phyloP scores from a whole-genome alignment of 2,797 vertebrate species.

The Urocyon cinereoargenteus region DNA sequence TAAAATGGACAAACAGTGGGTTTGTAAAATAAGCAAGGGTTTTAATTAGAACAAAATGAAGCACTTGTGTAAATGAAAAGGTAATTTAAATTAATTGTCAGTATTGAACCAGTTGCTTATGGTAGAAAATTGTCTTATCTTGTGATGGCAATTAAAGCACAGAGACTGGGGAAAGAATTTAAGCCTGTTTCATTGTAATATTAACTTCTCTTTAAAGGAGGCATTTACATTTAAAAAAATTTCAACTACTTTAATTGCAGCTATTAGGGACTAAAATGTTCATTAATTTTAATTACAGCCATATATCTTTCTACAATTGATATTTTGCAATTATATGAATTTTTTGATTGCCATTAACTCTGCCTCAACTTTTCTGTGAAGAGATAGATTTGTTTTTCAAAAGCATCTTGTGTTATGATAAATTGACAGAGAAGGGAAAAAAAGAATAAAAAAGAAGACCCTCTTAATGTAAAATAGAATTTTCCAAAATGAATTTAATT shows the following conservation, averaged over 20 bases:
- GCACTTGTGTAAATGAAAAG: conserved; percentile 66
- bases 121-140: not conserved
- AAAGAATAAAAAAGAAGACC: not conserved
- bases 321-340: not conserved
- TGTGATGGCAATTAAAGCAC: not conserved
- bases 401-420: not conserved
- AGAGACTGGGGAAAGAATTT: conserved; percentile 2
- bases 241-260: not conserved
- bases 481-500: conserved; percentile 18
- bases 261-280: conserved; percentile 20
- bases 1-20: conserved; percentile 40
- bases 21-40: conserved; percentile 49
- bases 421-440: not conserved
- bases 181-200: conserved; percentile 17
- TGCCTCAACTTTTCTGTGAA: not conserved
- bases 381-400: conserved; percentile 4
- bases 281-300: not conserved
- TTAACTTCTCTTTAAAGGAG: conserved; percentile 52
- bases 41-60: conserved; percentile 64
- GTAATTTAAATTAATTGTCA: conserved; percentile 33
- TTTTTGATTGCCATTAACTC: not conserved
- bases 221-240: not conserved
- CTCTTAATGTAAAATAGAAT: not conserved
- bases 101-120: not conserved
- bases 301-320: not conserved